Conservation (phyloP, 2,888 invertebrate species). For the Leucophora obtusa region DNA sequence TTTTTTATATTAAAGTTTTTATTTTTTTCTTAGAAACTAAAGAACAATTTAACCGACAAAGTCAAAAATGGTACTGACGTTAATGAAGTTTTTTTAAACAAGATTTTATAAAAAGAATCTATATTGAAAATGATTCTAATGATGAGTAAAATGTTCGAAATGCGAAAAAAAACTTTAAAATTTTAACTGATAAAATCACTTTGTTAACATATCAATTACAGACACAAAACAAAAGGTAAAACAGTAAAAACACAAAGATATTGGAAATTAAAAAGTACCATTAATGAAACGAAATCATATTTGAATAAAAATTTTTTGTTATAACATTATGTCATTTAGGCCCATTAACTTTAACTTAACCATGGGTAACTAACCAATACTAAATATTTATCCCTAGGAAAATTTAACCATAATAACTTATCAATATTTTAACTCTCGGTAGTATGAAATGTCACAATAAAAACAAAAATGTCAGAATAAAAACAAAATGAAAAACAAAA, state of each 20-base stretch:
- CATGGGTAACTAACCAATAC: too few relatives aligned
- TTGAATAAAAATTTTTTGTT: background rate
- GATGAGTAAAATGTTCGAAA: slow-evolving; percentile 12
- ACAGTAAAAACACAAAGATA: slow-evolving; percentile 6
- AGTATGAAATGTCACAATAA: too few relatives aligned
- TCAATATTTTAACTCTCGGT: too few relatives aligned
- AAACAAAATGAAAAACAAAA: too few relatives aligned
- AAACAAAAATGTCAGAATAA: too few relatives aligned
- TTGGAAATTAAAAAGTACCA: slow-evolving; percentile 29
- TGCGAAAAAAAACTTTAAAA: slow-evolving; percentile 32
- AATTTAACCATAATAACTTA: too few relatives aligned
- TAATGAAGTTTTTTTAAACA: slow-evolving; percentile 9
- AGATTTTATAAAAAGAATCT: slow-evolving; percentile 36
- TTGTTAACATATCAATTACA: slow-evolving; percentile 49
- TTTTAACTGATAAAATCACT: slow-evolving; percentile 53
- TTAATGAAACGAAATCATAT: background rate
- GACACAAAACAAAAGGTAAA: background rate
- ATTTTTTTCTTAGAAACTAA: background rate
- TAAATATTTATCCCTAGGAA: too few relatives aligned
- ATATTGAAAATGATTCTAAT: background rate
- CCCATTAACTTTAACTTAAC: too few relatives aligned
- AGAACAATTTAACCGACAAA: slow-evolving; percentile 26
- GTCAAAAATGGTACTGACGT: slow-evolving; percentile 40
- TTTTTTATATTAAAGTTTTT: background rate
- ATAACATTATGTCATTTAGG: too few relatives aligned